These are phyloP conservation scores for Carduelis carduelis DNA, from an alignment of 2,797 vertebrate species.

Conservation along the genomic window DNA sequence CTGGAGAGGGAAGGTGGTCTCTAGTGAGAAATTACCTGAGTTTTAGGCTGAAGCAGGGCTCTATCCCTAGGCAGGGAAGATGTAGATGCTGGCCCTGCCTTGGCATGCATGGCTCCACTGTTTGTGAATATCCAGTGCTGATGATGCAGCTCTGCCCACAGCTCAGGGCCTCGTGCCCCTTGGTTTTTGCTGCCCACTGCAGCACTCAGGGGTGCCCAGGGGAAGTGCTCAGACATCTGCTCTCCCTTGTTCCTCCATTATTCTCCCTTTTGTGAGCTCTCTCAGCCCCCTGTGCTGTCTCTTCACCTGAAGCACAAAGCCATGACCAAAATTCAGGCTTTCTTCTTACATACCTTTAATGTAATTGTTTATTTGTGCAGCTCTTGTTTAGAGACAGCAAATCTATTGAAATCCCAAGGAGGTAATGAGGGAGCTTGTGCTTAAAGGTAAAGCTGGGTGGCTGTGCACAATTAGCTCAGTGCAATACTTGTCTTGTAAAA, in stretches of 20 bases:
- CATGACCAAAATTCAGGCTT: background rate
- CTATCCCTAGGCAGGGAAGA: background rate
- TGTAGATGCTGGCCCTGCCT: background rate
- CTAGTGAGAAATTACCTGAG: background rate
- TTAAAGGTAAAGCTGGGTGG: background rate
- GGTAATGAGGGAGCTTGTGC: background rate
- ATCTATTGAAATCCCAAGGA: background rate
- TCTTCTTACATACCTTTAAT: background rate
- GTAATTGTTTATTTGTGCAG: background rate
- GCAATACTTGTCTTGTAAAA: background rate
- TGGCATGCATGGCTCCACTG: accelerated
- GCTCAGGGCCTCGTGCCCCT: background rate
- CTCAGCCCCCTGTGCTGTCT: background rate
- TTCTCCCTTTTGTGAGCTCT: accelerated
- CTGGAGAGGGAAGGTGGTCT: background rate
- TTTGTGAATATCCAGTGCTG: background rate
- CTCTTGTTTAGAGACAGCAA: background rate
- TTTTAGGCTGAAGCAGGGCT: background rate
- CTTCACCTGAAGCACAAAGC: background rate
- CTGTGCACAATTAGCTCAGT: background rate
- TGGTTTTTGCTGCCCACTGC: background rate
- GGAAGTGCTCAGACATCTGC: background rate
- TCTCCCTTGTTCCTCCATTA: background rate
- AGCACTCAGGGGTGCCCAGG: background rate
- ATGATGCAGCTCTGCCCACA: background rate